These are phyloP conservation scores for Dasypus novemcinctus DNA, from an alignment of 2,113 vertebrate species.

Conservation along the genomic window DNA sequence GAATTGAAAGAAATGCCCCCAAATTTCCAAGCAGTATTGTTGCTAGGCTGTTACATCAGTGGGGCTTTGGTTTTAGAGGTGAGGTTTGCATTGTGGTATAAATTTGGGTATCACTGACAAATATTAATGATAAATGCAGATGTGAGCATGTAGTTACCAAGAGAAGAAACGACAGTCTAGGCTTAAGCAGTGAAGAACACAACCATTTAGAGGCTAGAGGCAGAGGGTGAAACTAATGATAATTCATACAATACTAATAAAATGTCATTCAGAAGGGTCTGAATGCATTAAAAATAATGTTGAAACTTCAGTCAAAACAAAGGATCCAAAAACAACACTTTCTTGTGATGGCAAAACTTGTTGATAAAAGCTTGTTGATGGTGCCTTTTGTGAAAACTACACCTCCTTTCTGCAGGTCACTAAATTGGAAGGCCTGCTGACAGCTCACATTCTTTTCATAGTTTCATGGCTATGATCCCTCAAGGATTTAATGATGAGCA, in stretches of 20 bases:
- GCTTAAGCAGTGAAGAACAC: neutral
- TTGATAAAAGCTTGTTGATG: neutral
- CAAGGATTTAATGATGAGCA: no score
- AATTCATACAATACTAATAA: no score
- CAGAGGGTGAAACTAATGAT: neutral
- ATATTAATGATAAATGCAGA: neutral
- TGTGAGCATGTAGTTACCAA: neutral
- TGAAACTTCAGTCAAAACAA: neutral
- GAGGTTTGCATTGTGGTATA: neutral
- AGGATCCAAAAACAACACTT: neutral
- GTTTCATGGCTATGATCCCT: neutral
- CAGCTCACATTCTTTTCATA: fast-evolving
- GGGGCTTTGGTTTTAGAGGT: no score
- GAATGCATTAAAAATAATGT: no score
- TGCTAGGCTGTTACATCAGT: neutral
- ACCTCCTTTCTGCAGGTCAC: neutral
- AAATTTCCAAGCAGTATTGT: neutral
- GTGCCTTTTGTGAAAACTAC: neutral
- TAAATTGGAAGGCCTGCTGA: neutral
- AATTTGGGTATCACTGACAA: neutral
- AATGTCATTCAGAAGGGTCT: neutral
- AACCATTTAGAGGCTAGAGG: neutral
- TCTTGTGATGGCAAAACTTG: neutral
- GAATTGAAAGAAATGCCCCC: neutral
- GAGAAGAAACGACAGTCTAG: neutral